Evolutionary conservation across 2,888 invertebrate genomes (phyloP).

Genomic region (Zootermopsis nevadensis): DNA sequence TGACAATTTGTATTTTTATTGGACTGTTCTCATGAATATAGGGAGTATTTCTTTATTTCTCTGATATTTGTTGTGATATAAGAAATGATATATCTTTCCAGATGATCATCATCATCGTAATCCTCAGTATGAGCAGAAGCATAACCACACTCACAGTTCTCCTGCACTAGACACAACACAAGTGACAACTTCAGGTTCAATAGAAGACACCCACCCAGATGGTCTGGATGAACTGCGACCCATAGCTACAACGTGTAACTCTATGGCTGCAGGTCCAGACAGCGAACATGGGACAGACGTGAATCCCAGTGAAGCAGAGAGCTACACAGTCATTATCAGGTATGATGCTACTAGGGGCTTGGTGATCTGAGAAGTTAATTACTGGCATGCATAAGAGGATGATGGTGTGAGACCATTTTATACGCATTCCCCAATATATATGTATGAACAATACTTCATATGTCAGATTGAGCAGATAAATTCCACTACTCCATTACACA

Average conservation of each 20-base stretch:
- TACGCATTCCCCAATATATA: no score
- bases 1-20: no score
- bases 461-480: no score
- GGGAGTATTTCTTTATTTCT: no score
- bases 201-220: conserved; percentile 12
- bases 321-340: conserved; percentile 82
- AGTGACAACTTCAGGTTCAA: background rate
- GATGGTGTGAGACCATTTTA: no score
- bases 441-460: no score
- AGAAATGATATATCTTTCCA: background rate
- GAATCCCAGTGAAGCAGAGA: conserved; percentile 64
- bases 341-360: conserved; percentile 53
- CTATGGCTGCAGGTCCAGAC: conserved; percentile 19
- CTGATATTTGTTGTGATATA: no score
- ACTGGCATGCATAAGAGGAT: background rate
- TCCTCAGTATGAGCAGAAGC: conserved; percentile 27
- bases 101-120: conserved; percentile 30
- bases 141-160: conserved; percentile 11
- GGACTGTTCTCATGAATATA: no score
- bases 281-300: conserved; percentile 29
- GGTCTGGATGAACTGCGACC: conserved; percentile 27
- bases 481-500: no score
- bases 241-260: background rate
- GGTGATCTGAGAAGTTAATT: background rate
- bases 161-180: background rate